Percentiles rank a stretch among this genome's conserved stretches.
Evolutionary conservation across 2,113 vertebrate genomes (phyloP).

Genomic region (Tragelaphus imberbis): DNA sequence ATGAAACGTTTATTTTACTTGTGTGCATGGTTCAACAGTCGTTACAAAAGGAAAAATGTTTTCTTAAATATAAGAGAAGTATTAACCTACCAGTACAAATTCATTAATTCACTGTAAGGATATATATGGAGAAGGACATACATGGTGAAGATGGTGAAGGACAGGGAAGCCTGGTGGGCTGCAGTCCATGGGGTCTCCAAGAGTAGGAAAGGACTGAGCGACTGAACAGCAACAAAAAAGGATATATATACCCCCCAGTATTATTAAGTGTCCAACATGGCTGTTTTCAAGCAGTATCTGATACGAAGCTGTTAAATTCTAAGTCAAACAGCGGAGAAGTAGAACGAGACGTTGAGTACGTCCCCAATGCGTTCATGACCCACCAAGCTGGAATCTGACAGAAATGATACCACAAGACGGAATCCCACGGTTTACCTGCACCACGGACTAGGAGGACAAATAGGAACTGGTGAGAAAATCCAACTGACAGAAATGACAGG

Average conservation of each 20-base stretch:
- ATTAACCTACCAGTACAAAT: neutral
- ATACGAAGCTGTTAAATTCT: neutral
- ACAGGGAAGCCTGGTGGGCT: neutral
- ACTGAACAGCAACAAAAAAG: neutral
- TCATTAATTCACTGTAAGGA: neutral
- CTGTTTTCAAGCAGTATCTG: neutral
- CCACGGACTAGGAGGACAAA: neutral
- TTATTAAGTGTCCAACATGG: too few relatives aligned
- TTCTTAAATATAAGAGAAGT: neutral
- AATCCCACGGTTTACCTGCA: accelerated
- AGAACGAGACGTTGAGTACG: accelerated
- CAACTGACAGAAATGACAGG: neutral
- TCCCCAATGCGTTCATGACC: accelerated
- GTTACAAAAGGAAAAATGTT: neutral
- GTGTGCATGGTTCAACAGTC: neutral
- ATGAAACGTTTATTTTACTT: neutral
- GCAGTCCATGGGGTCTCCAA: neutral
- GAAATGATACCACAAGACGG: accelerated
- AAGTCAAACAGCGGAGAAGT: neutral
- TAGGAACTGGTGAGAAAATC: neutral
- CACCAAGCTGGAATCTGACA: too few relatives aligned
- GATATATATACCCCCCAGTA: accelerated
- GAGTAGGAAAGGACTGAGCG: neutral
- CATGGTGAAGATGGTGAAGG: neutral
- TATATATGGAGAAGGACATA: neutral